Conservation (phyloP, 2,113 vertebrate species). For the Pagrus major region DNA sequence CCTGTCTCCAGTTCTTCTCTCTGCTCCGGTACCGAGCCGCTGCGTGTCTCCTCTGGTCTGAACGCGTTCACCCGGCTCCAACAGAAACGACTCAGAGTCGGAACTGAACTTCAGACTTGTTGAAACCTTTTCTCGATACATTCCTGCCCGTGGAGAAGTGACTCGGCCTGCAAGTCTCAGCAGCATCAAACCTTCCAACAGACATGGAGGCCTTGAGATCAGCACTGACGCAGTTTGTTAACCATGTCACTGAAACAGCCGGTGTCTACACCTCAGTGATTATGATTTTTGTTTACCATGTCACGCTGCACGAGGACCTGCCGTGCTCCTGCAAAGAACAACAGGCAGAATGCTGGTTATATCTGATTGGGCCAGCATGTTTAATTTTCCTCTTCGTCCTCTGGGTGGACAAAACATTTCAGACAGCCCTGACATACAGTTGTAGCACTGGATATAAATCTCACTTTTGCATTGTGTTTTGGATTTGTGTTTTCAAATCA, state of each 20-base stretch:
- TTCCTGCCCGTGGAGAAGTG: no score
- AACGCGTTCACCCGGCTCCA: background rate
- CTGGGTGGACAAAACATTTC: background rate
- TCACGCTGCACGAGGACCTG: background rate
- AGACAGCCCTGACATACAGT: background rate
- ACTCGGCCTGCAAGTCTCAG: background rate
- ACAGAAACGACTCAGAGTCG: no score
- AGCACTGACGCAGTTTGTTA: background rate
- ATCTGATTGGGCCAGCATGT: background rate
- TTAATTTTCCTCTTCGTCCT: background rate
- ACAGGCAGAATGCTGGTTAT: rapidly evolving
- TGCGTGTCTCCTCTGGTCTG: background rate
- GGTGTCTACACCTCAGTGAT: background rate
- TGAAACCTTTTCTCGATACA: no score
- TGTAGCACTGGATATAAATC: rapidly evolving
- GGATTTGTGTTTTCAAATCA: background rate
- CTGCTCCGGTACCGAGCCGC: background rate
- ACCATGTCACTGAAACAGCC: background rate
- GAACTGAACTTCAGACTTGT: no score
- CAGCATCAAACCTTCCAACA: background rate
- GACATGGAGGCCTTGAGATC: background rate
- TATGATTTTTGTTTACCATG: background rate
- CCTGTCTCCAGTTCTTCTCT: background rate
- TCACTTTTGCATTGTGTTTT: background rate
- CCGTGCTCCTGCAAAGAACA: background rate